Evolutionary conservation across 1,140 invertebrate species (phyloP).

Genomic region (Holcopasites calliopsidis): DNA sequence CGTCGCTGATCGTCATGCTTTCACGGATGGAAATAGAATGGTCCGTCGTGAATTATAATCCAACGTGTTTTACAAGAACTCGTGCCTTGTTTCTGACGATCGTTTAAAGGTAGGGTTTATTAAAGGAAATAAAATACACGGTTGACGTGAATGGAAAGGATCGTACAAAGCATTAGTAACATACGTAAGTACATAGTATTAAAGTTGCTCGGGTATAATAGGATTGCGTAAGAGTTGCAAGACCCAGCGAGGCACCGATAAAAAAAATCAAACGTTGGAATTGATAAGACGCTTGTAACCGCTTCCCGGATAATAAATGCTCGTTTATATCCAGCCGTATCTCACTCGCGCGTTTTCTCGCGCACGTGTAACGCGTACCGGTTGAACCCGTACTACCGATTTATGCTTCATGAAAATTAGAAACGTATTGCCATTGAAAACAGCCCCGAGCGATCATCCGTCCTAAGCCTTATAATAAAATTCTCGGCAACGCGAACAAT

Average conservation of each 20-base stretch:
- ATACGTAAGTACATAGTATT: background rate
- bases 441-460: background rate
- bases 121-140: background rate
- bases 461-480: background rate
- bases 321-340: constrained; percentile 33
- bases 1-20: background rate
- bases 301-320: constrained; percentile 41
- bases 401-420: constrained; percentile 34
- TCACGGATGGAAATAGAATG: constrained; percentile 16
- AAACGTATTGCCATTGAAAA: background rate
- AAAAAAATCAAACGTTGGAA: constrained; percentile 24
- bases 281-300: constrained; percentile 33
- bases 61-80: constrained; percentile 35
- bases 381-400: constrained; percentile 1
- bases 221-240: constrained; percentile 14
- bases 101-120: background rate
- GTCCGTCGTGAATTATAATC: constrained; percentile 47
- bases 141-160: background rate
- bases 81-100: background rate
- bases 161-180: too few species aligned
- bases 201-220: background rate
- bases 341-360: background rate
- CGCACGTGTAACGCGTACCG: background rate
- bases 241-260: background rate
- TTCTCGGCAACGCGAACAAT: too few species aligned